Base-by-base conservation (phyloP, 2,888 invertebrate genomes). In the Napeogenes sylphis region DNA sequence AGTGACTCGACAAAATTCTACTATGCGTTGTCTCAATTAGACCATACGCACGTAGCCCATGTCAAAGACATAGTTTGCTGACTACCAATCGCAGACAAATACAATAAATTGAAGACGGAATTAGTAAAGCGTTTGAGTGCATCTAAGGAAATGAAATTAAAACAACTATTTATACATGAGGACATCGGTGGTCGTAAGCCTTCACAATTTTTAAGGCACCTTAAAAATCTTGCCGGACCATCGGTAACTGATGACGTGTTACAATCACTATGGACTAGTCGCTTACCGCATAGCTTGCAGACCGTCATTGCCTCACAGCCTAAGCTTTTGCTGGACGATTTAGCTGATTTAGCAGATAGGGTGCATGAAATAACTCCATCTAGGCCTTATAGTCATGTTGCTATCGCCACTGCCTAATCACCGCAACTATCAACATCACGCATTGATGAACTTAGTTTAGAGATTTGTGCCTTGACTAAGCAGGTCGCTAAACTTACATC, bases 231-330 rank as follows among this genome's bases (percentile, higher is more conserved):
- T 14, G 58, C 58, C 0, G 58, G 51, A 35, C 2, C 58, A 3
- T 8, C 13, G 5, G n/a, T 58, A 6, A 47, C 58, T 12, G 58
- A 58, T 3, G 58, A 58, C 6, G 47, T 58, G n/a, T n/a, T 63
- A 2, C 8, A 45, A 8, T 45, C 58, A 4, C 51, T 63, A 4
- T 63, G 69, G 67, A 55, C 56, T 13, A 65, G 66, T 53, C 58
- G 64, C 0, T 32, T 70, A 30, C 70, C 68, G 0, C 56, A 45
- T 8, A 58, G 57, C 6, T 38, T 63, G 3, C 68, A 70, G 45
- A 56, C 63, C 12, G 53, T 69, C 1, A 45, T 71, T 2, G 69
- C 69, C 10, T 59, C 62, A 2, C 66, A 72, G 54, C 51, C 47
- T 3, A 54, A 45, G 2, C 6, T 57, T 5, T 13, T 55, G 2